phyloP scores from a whole-genome alignment of 2,797 vertebrate species.

The Rhynchotus rufescens region DNA sequence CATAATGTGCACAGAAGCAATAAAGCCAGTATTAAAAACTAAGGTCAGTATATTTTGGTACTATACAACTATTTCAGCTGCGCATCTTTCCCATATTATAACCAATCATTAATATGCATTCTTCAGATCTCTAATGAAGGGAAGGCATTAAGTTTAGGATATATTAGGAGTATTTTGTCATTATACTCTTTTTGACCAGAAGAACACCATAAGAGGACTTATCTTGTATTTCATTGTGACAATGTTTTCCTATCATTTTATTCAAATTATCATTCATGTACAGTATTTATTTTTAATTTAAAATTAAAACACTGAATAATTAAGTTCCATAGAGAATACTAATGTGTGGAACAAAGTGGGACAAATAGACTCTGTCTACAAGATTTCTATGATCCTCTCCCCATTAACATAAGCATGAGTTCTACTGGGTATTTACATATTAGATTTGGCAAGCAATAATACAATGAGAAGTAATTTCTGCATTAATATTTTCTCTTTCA shows the following conservation, averaged over 20 bases:
- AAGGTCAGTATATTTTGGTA: conserved; percentile 4
- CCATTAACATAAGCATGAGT: conserved; percentile 66
- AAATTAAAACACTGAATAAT: conserved; percentile 74
- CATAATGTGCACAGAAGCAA: conserved; percentile 28
- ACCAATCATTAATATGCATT: neutral
- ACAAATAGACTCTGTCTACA: conserved; percentile 73
- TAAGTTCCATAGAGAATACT: conserved; percentile 74
- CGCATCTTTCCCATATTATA: neutral
- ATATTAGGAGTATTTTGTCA: neutral
- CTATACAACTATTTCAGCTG: neutral
- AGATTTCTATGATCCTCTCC: conserved; percentile 69
- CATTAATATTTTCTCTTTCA: conserved; percentile 73
- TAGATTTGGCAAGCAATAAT: conserved; percentile 69
- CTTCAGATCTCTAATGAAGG: neutral
- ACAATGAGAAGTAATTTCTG: conserved; percentile 67
- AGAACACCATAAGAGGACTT: neutral
- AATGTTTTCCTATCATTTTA: conserved; percentile 60
- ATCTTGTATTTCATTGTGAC: conserved; percentile 15
- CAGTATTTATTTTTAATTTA: conserved; percentile 76
- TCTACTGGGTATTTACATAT: conserved; percentile 72
- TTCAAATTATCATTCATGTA: conserved; percentile 68
- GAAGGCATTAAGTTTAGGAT: neutral
- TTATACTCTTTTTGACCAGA: neutral
- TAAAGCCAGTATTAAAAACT: conserved; percentile 55
- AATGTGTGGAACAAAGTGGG: conserved; percentile 72